These are phyloP conservation scores for Gambusia holbrooki DNA, from an alignment of 2,113 vertebrate species.

Conservation along the genomic window DNA sequence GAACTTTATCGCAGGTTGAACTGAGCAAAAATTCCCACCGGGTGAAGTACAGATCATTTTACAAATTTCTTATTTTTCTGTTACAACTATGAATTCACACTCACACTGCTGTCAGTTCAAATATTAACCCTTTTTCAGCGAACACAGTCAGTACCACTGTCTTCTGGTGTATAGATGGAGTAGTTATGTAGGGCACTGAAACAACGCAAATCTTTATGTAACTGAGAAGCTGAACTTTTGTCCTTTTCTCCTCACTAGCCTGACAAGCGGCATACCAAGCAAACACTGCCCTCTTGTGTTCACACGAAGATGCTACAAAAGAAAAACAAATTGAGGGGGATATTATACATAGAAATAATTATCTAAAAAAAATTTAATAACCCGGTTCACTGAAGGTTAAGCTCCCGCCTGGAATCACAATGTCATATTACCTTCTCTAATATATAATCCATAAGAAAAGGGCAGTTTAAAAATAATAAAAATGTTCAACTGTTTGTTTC, in stretches of 20 bases:
- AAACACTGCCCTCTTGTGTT: slow-evolving; percentile 56
- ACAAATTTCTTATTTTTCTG: too few species aligned
- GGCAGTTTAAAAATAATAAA: not conserved
- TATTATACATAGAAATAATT: not conserved
- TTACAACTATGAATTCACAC: too few species aligned
- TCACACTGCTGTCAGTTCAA: not conserved
- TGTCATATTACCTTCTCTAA: not conserved
- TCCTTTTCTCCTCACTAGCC: not conserved
- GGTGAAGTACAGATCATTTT: too few species aligned
- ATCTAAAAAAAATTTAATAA: not conserved
- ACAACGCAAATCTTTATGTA: not conserved
- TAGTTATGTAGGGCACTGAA: not conserved
- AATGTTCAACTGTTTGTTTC: not conserved
- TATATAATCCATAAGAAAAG: not conserved
- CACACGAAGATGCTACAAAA: slow-evolving; percentile 44
- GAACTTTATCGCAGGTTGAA: too few species aligned
- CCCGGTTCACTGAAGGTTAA: not conserved
- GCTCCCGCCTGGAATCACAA: not conserved
- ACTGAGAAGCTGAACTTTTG: not conserved
- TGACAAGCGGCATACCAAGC: not conserved
- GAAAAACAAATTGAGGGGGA: not conserved
- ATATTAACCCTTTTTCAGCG: not conserved
- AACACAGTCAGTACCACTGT: not conserved
- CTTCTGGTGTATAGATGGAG: too few species aligned
- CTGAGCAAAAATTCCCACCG: too few species aligned